Base-by-base conservation (phyloP, 1,140 invertebrate species). In the Drosophila virilis region DNA sequence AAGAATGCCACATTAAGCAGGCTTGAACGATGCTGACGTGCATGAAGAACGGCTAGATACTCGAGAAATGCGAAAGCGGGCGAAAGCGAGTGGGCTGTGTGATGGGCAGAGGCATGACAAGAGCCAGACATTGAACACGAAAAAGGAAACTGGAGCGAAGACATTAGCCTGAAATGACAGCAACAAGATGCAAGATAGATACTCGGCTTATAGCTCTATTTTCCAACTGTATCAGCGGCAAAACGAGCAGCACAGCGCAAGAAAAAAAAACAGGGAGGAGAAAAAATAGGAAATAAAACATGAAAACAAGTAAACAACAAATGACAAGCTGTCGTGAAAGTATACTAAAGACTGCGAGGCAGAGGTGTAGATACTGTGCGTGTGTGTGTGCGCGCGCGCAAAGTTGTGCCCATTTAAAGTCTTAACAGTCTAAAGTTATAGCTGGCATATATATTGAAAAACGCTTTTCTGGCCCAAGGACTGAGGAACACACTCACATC, bases 141-240 rank as follows among this genome's bases (percentile, higher is more conserved):
- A 89, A 84, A 84, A 76, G 80, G 80, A 89, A 89, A 89, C 82
- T 80, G 65, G 84, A 89, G 80, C 84, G 80, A 84, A 89, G 85
- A 89, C 84, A 89, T 89, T 89, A 89, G 84, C 80, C 74, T 75
- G 74, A 70, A 83, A 89, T 89, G 84, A 89, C 84, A 84, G 84
- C 85, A 89, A 74, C 84, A 89, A 80, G 84, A 89, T 73, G 77
- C 80, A 74, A 90, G 77, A 80, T 72, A 83, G 84, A 84, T 86
- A 89, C 80, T 89, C 74, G 74, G 77, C 76, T 89, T 83, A 79
- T 77, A 73, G 70, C 77, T 79, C 57, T 59, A 68, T 68, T 68
- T 69, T 61, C 64, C 71, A 54, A 61, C 54, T 52, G 64, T 68
- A 65, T 46, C 40, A 40, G 54, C 60, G 40, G 38, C 12, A 67